A percentile compares a stretch with the other conserved stretches of the same genome.
Evolutionary conservation across 2,797 vertebrate species (phyloP).

Genomic region (Acropternis orthonyx): DNA sequence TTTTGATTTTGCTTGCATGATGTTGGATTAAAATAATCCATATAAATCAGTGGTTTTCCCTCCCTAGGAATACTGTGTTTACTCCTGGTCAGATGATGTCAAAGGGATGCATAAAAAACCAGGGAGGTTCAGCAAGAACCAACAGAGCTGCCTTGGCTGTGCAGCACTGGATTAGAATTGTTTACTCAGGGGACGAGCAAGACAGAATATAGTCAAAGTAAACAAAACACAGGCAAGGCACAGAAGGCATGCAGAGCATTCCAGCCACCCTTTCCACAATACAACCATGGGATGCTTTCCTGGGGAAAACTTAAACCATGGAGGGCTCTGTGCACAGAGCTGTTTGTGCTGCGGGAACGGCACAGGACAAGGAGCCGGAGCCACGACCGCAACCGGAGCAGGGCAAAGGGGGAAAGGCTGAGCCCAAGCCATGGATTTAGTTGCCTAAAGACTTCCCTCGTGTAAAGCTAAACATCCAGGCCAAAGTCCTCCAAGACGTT

Average conservation of each 20-base stretch:
- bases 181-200: background rate
- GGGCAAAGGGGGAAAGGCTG: background rate
- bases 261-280: background rate
- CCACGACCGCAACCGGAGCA: accelerated
- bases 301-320: background rate
- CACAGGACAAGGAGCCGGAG: no score
- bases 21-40: conserved; percentile 28
- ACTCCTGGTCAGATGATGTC: background rate
- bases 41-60: conserved; percentile 11
- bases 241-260: background rate
- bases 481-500: background rate
- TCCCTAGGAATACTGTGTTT: background rate
- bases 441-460: background rate
- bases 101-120: background rate
- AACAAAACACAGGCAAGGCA: conserved; percentile 1
- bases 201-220: conserved; percentile 2
- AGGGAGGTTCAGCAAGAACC: background rate
- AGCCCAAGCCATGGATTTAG: background rate
- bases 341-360: no score
- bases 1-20: conserved; percentile 51
- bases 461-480: background rate
- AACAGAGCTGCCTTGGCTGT: background rate
- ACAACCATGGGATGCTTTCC: background rate
- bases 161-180: background rate
- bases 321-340: background rate